phyloP scores from a whole-genome alignment of 2,888 invertebrate genomes.

The Stenurella melanura region DNA sequence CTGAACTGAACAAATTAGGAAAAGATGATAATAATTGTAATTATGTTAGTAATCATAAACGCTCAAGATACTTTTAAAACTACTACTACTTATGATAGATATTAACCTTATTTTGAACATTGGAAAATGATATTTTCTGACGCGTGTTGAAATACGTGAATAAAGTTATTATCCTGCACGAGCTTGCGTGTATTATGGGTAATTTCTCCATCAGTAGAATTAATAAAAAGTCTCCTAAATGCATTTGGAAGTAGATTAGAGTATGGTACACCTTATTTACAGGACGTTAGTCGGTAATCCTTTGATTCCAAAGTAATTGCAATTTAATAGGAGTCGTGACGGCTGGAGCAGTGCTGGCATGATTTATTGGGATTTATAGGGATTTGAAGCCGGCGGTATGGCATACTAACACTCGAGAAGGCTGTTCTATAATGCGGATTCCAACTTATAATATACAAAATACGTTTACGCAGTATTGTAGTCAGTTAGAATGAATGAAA shows the following conservation, averaged over 20 bases:
- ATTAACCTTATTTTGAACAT: too few relatives aligned
- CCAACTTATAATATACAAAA: neutral
- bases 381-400: constrained; percentile 14
- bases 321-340: constrained; percentile 39
- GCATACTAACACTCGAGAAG: constrained; percentile 26
- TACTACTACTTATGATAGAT: too few relatives aligned
- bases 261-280: constrained; percentile 29
- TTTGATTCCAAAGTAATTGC: constrained; percentile 43
- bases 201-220: neutral
- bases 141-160: too few relatives aligned
- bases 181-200: neutral
- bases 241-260: constrained; percentile 31
- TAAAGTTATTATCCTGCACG: neutral
- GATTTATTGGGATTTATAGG: constrained; percentile 38
- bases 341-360: constrained; percentile 37
- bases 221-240: constrained; percentile 5
- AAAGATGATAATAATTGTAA: too few relatives aligned
- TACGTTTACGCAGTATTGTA: neutral
- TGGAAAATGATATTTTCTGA: too few relatives aligned
- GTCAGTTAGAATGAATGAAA: neutral
- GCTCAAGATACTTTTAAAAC: too few relatives aligned
- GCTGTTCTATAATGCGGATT: constrained; percentile 12
- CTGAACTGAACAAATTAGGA: too few relatives aligned
- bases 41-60: too few relatives aligned
- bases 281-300: constrained; percentile 34